These are phyloP conservation scores for Podarcis lilfordi DNA, from an alignment of 2,797 vertebrate genomes.

Conservation along the genomic window DNA sequence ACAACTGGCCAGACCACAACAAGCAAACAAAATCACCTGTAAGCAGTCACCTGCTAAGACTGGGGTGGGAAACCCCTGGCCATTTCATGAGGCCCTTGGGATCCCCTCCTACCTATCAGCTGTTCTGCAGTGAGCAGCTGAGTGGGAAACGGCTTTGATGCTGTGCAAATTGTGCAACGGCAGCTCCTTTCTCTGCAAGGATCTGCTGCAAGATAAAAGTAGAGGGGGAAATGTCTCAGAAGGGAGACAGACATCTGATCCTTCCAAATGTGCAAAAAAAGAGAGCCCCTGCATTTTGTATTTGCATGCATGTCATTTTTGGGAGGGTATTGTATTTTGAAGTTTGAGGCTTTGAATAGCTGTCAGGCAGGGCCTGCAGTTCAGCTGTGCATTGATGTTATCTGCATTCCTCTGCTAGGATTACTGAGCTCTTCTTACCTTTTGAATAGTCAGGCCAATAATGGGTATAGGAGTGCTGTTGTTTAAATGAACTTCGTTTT, in stretches of 20 bases:
- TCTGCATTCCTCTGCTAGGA: background rate
- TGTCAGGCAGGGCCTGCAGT: background rate
- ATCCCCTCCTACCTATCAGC: background rate
- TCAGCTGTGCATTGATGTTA: background rate
- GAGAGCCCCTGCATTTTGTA: background rate
- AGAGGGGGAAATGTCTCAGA: background rate
- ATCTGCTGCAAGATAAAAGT: background rate
- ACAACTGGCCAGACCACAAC: background rate
- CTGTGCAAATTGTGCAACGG: background rate
- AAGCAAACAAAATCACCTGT: too few relatives aligned
- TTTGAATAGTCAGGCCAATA: too few relatives aligned
- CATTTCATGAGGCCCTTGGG: background rate
- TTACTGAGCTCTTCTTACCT: background rate
- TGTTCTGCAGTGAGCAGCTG: background rate
- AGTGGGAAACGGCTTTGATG: background rate
- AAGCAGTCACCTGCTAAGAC: too few relatives aligned
- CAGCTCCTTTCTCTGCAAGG: background rate
- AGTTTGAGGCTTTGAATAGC: too few relatives aligned
- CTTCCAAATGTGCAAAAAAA: background rate
- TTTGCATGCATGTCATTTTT: background rate
- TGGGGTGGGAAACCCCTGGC: too few relatives aligned
- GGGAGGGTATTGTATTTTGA: too few relatives aligned
- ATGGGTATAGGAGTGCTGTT: too few relatives aligned
- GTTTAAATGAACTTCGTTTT: too few relatives aligned
- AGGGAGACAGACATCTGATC: background rate